Evolutionary conservation across 1,140 invertebrate genomes (phyloP).

Genomic region (Drosophila setifemur): DNA sequence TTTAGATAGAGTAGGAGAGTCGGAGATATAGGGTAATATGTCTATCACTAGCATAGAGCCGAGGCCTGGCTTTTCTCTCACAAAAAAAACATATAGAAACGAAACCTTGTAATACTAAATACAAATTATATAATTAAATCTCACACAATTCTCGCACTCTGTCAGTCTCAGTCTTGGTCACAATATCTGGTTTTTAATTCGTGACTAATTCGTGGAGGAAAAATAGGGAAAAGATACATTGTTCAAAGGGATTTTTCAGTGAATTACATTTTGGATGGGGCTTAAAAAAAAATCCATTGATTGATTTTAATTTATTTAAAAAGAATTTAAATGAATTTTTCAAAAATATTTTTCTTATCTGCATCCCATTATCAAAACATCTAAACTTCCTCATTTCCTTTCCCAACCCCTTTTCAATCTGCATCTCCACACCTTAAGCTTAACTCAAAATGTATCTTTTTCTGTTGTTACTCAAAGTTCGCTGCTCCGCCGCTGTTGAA

Average conservation of each 20-base stretch:
- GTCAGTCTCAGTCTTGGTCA: constrained; percentile 61
- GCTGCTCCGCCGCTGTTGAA: constrained; percentile 74
- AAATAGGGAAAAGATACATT: constrained; percentile 13
- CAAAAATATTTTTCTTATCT: too few relatives aligned
- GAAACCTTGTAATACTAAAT: constrained; percentile 52
- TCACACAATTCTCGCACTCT: constrained; percentile 32
- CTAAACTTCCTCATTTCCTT: too few relatives aligned
- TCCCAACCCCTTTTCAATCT: not conserved
- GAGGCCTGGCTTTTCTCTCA: constrained; percentile 16
- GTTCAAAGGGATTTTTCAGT: too few relatives aligned
- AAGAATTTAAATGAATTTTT: too few relatives aligned
- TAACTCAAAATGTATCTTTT: not conserved
- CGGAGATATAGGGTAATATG: constrained; percentile 42
- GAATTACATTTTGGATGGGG: too few relatives aligned
- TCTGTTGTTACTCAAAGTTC: constrained; percentile 58
- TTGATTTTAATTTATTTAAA: too few relatives aligned
- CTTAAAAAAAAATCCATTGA: too few relatives aligned
- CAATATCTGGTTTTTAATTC: not conserved
- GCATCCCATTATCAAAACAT: too few relatives aligned
- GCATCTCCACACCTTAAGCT: not conserved
- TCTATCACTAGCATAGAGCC: constrained; percentile 75
- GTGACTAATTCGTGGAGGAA: constrained; percentile 27
- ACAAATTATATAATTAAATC: constrained; percentile 36
- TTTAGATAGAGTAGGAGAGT: constrained; percentile 15
- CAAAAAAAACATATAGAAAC: constrained; percentile 22